Evolutionary conservation across 1,140 invertebrate genomes (phyloP).

Genomic region (Carposina sasakii): DNA sequence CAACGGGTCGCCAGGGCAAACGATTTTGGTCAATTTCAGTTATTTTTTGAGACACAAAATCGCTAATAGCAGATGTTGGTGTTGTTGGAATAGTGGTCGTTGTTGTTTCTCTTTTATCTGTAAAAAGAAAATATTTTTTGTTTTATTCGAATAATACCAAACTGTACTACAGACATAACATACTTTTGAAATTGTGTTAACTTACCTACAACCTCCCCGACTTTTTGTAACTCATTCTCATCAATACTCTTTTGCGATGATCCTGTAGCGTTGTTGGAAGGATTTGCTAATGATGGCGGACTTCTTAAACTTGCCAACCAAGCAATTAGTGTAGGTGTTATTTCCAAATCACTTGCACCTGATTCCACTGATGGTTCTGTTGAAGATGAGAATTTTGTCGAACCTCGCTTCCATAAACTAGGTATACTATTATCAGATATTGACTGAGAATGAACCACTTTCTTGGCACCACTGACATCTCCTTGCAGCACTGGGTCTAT

Average conservation of each 20-base stretch:
- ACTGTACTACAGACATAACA: neutral
- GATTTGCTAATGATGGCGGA: slow-evolving; percentile 37
- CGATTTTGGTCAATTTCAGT: slow-evolving; percentile 48
- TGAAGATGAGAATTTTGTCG: slow-evolving; percentile 45
- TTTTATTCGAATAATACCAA: slow-evolving; percentile 1
- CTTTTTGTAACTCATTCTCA: slow-evolving; percentile 62
- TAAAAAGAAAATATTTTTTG: slow-evolving; percentile 26
- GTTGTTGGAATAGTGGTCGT: slow-evolving; percentile 21
- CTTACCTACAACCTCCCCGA: slow-evolving; percentile 49
- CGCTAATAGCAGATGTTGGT: slow-evolving; percentile 25
- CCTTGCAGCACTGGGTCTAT: slow-evolving; percentile 60
- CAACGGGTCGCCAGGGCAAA: slow-evolving; percentile 41
- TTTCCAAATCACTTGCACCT: slow-evolving; percentile 45
- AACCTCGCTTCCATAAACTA: slow-evolving; percentile 57
- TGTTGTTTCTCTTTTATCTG: slow-evolving; percentile 44
- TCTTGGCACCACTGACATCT: slow-evolving; percentile 49
- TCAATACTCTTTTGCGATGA: slow-evolving; percentile 46
- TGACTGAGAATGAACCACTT: slow-evolving; percentile 53
- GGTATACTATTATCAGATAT: slow-evolving; percentile 62
- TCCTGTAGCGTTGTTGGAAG: slow-evolving; percentile 31
- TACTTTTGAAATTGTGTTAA: neutral
- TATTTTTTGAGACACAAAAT: slow-evolving; percentile 39
- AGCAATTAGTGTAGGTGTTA: slow-evolving; percentile 57
- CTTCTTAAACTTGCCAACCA: slow-evolving; percentile 56
- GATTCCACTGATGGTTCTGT: slow-evolving; percentile 34